These are phyloP conservation scores for Naso thynnoides DNA, from an alignment of 2,797 vertebrate genomes.

Conservation along the genomic window DNA sequence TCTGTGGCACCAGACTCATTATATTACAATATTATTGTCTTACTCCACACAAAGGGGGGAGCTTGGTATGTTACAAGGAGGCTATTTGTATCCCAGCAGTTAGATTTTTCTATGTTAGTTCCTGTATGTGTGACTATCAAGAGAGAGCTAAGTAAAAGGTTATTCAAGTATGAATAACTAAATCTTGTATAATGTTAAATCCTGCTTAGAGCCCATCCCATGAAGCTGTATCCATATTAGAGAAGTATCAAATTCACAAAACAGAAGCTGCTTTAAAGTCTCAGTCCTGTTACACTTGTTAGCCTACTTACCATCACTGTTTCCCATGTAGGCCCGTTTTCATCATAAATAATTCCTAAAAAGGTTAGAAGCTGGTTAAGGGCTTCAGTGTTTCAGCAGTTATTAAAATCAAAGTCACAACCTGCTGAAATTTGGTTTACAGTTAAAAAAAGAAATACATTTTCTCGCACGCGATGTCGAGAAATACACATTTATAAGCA, in stretches of 20 bases:
- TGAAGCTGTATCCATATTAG: conserved; percentile 1
- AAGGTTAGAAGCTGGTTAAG: neutral
- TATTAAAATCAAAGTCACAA: neutral
- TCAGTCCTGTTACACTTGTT: neutral
- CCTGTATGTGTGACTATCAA: neutral
- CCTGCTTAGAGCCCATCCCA: neutral
- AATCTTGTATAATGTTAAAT: neutral
- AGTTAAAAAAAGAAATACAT: neutral
- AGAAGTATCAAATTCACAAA: neutral
- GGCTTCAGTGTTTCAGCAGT: neutral
- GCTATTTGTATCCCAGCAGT: neutral
- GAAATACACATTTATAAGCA: neutral
- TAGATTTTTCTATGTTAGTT: neutral
- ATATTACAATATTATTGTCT: neutral
- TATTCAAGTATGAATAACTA: neutral
- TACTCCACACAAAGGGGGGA: neutral
- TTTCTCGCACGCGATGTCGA: neutral
- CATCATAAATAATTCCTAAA: neutral
- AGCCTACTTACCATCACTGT: neutral
- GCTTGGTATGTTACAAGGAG: neutral
- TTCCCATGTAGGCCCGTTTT: neutral
- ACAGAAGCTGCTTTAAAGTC: neutral
- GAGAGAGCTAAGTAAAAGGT: neutral
- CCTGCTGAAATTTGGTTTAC: neutral
- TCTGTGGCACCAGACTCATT: conserved; percentile 28